Evolutionary conservation across 2,888 invertebrate genomes (phyloP).

Genomic region (Trissoscelio sp.): DNA sequence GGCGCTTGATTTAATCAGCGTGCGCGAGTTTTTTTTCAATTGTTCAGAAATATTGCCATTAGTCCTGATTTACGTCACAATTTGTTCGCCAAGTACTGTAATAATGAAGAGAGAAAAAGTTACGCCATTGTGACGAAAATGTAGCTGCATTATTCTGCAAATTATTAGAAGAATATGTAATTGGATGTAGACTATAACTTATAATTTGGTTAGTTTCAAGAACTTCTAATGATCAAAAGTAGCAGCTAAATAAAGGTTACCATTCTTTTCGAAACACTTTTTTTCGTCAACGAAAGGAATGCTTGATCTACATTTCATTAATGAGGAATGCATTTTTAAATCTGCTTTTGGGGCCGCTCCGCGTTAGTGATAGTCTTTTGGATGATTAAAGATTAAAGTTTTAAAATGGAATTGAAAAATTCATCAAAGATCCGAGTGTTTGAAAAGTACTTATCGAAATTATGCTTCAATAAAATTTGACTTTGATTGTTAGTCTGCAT

Average conservation of each 20-base stretch:
- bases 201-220: constrained; percentile 13
- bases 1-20: constrained; percentile 16
- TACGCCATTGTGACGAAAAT: not conserved
- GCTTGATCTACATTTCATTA: constrained; percentile 17
- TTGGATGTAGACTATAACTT: not conserved
- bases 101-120: not conserved
- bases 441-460: not conserved
- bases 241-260: not conserved
- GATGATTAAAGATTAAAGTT: constrained; percentile 8
- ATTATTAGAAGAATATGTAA: not conserved
- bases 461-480: not conserved
- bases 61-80: not conserved
- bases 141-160: not conserved
- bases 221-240: constrained; percentile 2
- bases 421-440: not conserved
- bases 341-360: not conserved
- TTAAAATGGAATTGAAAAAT: constrained; percentile 18
- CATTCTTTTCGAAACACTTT: not conserved
- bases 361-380: constrained; percentile 4
- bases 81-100: not conserved
- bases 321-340: constrained; percentile 21
- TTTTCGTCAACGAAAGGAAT: not conserved
- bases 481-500: too few relatives aligned
- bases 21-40: not conserved
- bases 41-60: not conserved